Evolutionary conservation across 2,888 invertebrate species (phyloP).

Genomic region (Caenorhabditis sp.): DNA sequence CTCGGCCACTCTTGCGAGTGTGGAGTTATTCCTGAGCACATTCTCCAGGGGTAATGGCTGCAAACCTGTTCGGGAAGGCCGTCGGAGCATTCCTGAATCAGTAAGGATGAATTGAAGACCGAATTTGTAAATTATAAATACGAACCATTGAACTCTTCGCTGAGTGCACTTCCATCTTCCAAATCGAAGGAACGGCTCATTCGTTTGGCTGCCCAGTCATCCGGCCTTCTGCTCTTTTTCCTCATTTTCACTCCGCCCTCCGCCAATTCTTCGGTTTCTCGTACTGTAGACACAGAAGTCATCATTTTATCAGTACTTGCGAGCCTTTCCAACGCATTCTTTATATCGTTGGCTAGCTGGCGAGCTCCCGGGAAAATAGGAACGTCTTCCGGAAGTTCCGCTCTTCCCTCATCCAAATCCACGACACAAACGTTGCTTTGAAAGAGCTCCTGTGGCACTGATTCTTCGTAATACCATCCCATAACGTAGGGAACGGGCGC

Average conservation of each 20-base stretch:
- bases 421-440: constrained; percentile 92
- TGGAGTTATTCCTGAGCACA: constrained; percentile 83
- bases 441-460: constrained; percentile 74
- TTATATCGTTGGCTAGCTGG: constrained; percentile 70
- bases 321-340: constrained; percentile 57
- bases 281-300: constrained; percentile 30
- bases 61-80: constrained; percentile 66
- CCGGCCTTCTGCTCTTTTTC: constrained; percentile 42
- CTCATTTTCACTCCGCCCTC: constrained; percentile 48
- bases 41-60: constrained; percentile 79
- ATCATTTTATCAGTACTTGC: constrained; percentile 35
- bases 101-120: too few relatives aligned
- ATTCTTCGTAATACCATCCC: constrained; percentile 85
- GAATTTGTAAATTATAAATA: too few relatives aligned
- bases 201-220: constrained; percentile 73
- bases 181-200: constrained; percentile 82
- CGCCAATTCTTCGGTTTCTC: constrained; percentile 10
- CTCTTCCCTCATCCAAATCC: constrained; percentile 92
- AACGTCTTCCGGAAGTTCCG: constrained; percentile 95
- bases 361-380: constrained; percentile 91
- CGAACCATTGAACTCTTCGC: constrained; percentile 48
- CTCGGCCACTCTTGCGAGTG: constrained; percentile 89
- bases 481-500: constrained; percentile 98
- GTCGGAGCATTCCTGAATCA: constrained; percentile 33
- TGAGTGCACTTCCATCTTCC: constrained; percentile 53